Base-by-base conservation (phyloP, 2,888 invertebrate genomes). In the Oxyteleia sp. region DNA sequence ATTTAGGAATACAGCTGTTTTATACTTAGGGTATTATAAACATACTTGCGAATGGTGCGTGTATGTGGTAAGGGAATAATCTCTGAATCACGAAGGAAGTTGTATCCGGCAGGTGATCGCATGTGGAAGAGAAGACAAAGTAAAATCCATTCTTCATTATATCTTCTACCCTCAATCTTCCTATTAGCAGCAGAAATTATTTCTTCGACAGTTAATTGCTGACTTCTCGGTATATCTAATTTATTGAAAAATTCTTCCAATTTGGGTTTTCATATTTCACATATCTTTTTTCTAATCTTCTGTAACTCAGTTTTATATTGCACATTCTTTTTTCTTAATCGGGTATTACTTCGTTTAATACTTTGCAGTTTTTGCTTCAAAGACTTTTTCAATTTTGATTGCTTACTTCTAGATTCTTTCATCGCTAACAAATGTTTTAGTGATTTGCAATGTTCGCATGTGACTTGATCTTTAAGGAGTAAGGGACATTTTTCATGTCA, bases 81-180 rank as follows among this genome's bases (percentile, higher is more conserved):
- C 5, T 43, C 13, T 5, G 13, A 43, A 43, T 43, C n/a, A 13
- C 13, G 5, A 43, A 43, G 43, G 5, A 43, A 43, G 8, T 29
- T 51, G 26, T 55, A 69, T 26, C 43, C 69, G 41, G 55, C 53
- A 10, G 69, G 69, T 11, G 55, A 57, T 10, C 45, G 53, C 45
- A 55, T 69, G 10, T 57, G 69, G 20, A 69, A 55, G 10, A 69
- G 29, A 4, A 69, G 13, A 10, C 68, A 69, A 13, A 69, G 15
- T 1, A 69, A 1, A 11, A 55, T 26, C 55, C 68, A 68, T n/a
- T 68, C 55, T 11, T 68, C 55, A 5, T 35, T 51, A 43, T 68
- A 55, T 32, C 68, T 23, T 15, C 68, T 49, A 0, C 41, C 41
- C 18, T 66, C 51, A 15, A 10, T 26, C 26, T 68, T 68, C 11